Evolutionary conservation across 2,113 vertebrate species (phyloP).

Genomic region (Lepidothrix coronata): DNA sequence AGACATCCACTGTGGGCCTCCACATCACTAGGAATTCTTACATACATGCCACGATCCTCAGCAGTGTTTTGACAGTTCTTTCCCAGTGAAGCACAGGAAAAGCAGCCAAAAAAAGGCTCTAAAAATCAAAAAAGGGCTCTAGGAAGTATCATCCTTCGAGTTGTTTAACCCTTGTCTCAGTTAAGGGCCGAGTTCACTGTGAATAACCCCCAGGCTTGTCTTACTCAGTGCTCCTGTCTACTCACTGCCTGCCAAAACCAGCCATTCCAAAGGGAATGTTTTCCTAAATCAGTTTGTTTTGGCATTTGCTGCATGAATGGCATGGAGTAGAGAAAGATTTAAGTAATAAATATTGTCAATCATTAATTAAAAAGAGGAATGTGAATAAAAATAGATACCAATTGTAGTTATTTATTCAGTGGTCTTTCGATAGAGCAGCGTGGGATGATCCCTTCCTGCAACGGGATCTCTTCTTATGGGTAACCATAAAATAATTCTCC

Average conservation of each 20-base stretch:
- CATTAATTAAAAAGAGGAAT: not conserved
- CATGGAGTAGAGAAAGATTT: not conserved
- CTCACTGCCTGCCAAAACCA: not conserved
- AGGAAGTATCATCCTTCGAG: not conserved
- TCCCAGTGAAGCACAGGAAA: not conserved
- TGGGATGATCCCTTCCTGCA: not conserved
- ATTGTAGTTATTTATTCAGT: not conserved
- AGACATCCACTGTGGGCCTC: not conserved
- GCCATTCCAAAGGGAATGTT: not conserved
- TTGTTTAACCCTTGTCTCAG: not conserved
- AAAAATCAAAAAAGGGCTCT: not conserved
- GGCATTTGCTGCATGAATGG: not conserved
- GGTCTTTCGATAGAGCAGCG: not conserved
- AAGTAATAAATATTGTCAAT: not conserved
- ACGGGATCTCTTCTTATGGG: not conserved
- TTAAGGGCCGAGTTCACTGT: not conserved
- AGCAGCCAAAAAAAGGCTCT: not conserved
- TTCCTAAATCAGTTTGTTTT: slow-evolving; percentile 6
- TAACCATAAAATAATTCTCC: not conserved
- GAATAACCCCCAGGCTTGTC: not conserved
- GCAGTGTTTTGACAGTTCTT: not conserved
- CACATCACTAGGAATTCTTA: not conserved
- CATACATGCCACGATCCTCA: not conserved
- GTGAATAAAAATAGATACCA: not conserved
- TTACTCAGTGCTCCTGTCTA: not conserved